phyloP scores from a whole-genome alignment of 2,888 invertebrate species.

The Petrolisthes cinctipes region DNA sequence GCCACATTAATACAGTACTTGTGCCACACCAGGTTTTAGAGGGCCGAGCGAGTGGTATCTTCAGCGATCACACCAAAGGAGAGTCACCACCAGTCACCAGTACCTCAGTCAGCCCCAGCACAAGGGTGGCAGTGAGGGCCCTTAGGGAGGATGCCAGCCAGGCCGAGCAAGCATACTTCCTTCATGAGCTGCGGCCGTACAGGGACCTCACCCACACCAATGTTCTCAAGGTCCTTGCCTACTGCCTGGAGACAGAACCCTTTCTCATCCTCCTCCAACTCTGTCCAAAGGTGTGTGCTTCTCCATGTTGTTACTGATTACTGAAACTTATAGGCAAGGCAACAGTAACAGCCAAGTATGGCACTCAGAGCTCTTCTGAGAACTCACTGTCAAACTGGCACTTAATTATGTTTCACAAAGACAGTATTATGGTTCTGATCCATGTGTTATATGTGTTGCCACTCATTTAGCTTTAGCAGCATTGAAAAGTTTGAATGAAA shows the following conservation, averaged over 20 bases:
- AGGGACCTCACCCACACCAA: conserved; percentile 81
- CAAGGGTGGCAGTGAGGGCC: conserved; percentile 81
- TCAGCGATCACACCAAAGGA: conserved; percentile 60
- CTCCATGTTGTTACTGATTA: not conserved
- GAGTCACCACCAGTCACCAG: conserved; percentile 23
- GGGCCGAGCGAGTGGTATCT: conserved; percentile 78
- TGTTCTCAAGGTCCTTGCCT: conserved; percentile 79
- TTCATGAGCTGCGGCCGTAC: conserved; percentile 82
- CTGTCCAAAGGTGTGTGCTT: conserved; percentile 75
- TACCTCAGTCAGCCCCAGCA: conserved; percentile 61
- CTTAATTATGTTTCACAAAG: too few relatives aligned
- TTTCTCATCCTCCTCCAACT: conserved; percentile 83
- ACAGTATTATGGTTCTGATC: too few relatives aligned
- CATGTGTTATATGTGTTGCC: too few relatives aligned
- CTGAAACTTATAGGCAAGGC: not conserved
- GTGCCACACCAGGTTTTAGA: conserved; percentile 77
- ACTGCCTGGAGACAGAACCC: conserved; percentile 83
- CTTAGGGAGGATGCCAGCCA: conserved; percentile 82
- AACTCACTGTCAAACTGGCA: too few relatives aligned
- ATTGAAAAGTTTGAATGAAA: too few relatives aligned
- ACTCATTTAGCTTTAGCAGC: too few relatives aligned
- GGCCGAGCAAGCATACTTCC: conserved; percentile 82
- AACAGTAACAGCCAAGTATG: not conserved
- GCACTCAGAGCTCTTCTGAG: not conserved
- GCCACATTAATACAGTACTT: too few relatives aligned